These are phyloP conservation scores for Entomobrya proxima DNA, from an alignment of 2,888 invertebrate genomes.

Conservation along the genomic window DNA sequence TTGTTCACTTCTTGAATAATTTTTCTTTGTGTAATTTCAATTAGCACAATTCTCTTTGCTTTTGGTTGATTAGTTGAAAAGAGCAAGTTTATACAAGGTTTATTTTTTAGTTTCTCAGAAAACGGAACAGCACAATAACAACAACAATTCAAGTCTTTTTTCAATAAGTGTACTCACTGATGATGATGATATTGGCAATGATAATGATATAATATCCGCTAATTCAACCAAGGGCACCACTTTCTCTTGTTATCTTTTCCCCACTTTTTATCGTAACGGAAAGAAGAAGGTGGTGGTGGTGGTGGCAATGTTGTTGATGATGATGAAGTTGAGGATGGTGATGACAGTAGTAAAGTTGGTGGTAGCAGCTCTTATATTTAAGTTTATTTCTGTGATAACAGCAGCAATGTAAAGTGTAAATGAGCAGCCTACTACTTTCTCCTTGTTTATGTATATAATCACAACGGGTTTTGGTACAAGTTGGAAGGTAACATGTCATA, in stretches of 20 bases:
- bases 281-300: background rate
- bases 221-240: background rate
- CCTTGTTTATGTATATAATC: conserved; percentile 1
- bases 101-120: too few species aligned
- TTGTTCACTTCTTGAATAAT: too few species aligned
- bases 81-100: too few species aligned
- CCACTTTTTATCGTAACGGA: background rate
- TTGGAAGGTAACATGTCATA: background rate
- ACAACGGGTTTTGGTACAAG: background rate
- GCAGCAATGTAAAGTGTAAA: background rate
- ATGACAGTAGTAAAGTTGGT: background rate
- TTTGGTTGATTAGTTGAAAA: too few species aligned
- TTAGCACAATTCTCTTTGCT: too few species aligned
- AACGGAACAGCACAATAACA: too few species aligned
- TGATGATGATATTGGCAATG: background rate
- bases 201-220: background rate
- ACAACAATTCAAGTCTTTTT: too few species aligned
- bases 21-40: too few species aligned
- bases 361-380: background rate
- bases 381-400: background rate
- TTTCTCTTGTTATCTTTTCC: background rate
- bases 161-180: too few species aligned
- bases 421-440: conserved; percentile 10
- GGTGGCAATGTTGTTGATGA: background rate
- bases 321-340: conserved; percentile 1